Evolutionary conservation across 2,797 vertebrate species (phyloP).

Genomic region (Botia kubotai): DNA sequence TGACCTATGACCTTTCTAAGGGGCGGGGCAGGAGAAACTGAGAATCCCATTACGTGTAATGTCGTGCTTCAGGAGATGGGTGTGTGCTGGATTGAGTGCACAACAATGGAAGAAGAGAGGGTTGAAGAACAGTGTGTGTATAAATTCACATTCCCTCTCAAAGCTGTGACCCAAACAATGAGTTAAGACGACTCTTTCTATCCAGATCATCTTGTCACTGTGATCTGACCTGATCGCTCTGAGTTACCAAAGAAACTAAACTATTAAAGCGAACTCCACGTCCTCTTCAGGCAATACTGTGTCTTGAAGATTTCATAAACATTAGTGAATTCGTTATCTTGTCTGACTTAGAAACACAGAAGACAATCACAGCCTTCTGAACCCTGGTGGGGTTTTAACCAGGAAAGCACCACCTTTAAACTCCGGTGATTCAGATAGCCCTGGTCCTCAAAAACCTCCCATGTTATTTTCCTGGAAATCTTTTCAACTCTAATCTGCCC

Average conservation of each 20-base stretch:
- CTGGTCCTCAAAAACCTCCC: constrained; percentile 1
- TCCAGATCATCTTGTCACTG: too few relatives aligned
- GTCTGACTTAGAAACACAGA: too few relatives aligned
- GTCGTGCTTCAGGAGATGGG: constrained; percentile 41
- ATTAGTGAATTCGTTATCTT: too few relatives aligned
- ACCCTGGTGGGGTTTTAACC: neutral
- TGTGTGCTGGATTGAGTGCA: constrained; percentile 30
- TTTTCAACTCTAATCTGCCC: neutral
- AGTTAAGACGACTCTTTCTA: too few relatives aligned
- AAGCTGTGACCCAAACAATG: neutral
- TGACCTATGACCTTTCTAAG: constrained; percentile 61
- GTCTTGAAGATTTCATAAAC: too few relatives aligned
- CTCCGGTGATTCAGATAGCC: neutral
- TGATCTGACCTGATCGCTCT: too few relatives aligned
- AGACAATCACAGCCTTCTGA: neutral
- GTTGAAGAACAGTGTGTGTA: neutral
- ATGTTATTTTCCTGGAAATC: constrained; percentile 9
- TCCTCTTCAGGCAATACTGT: too few relatives aligned
- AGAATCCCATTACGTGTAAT: constrained; percentile 55
- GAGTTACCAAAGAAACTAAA: too few relatives aligned
- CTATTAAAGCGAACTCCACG: too few relatives aligned
- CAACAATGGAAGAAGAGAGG: constrained; percentile 27
- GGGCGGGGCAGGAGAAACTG: constrained; percentile 42
- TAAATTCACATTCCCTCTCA: constrained; percentile 5
- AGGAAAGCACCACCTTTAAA: constrained; percentile 20